phyloP scores from a whole-genome alignment of 2,797 vertebrate genomes.

The Balearica regulorum region DNA sequence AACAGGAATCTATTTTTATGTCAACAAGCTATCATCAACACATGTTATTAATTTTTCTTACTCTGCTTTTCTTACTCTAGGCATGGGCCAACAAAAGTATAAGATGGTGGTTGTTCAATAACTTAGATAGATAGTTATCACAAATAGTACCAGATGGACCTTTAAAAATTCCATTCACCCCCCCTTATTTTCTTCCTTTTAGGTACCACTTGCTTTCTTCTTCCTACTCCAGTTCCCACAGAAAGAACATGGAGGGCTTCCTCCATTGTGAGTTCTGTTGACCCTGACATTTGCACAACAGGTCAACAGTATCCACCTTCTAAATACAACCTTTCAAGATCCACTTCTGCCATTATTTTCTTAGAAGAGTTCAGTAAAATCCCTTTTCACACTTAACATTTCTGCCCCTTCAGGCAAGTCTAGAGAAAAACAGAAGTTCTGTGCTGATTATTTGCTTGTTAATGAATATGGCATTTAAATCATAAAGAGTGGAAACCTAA shows the following conservation, averaged over 20 bases:
- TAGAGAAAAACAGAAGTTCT: background rate
- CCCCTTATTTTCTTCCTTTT: background rate
- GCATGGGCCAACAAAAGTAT: background rate
- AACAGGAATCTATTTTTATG: background rate
- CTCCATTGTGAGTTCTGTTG: background rate
- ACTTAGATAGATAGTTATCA: background rate
- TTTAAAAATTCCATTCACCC: background rate
- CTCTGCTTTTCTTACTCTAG: background rate
- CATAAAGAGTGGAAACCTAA: background rate
- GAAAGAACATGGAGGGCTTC: background rate
- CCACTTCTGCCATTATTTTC: background rate
- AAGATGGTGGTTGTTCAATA: background rate
- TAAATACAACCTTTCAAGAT: background rate
- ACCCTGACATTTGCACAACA: background rate
- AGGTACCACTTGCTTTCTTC: background rate
- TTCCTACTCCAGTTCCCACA: background rate
- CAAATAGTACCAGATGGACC: background rate
- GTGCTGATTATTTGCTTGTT: background rate
- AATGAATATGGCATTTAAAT: background rate
- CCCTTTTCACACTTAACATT: background rate
- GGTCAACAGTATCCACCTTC: background rate
- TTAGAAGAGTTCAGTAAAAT: background rate
- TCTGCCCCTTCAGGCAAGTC: background rate
- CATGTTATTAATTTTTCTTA: slow-evolving; percentile 42
- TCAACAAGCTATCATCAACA: slow-evolving; percentile 6